These are phyloP conservation scores for Thalassoma bifasciatum DNA, from an alignment of 2,113 vertebrate genomes.

Conservation along the genomic window DNA sequence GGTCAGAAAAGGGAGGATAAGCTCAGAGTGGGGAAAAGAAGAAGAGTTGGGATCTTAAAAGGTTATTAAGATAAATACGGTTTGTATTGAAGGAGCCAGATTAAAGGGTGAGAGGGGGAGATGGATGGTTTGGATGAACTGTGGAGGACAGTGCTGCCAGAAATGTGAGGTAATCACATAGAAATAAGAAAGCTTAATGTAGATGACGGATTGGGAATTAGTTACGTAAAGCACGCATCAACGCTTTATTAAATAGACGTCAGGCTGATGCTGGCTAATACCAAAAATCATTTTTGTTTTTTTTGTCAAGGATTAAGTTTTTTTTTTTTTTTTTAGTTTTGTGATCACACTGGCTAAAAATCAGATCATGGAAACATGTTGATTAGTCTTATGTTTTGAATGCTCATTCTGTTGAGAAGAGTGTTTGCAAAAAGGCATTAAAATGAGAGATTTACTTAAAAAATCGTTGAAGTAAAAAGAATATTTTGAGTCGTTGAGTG, in stretches of 20 bases:
- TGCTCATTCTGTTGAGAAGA: too few species aligned
- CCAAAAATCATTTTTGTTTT: too few species aligned
- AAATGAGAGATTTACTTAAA: too few species aligned
- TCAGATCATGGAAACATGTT: too few species aligned
- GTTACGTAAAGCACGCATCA: slow-evolving; percentile 22
- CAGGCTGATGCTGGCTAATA: not conserved
- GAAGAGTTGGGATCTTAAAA: slow-evolving; percentile 27
- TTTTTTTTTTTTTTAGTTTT: too few species aligned
- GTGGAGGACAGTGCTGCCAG: slow-evolving; percentile 10
- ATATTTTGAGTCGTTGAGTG: too few species aligned
- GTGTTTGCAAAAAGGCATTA: too few species aligned
- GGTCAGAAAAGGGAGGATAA: slow-evolving; percentile 20
- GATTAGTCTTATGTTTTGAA: too few species aligned
- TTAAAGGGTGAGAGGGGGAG: slow-evolving; percentile 30
- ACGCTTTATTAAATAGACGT: not conserved
- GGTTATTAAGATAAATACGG: slow-evolving; percentile 17
- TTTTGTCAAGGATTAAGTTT: too few species aligned
- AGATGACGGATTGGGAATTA: slow-evolving; percentile 4
- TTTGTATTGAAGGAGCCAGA: slow-evolving; percentile 11
- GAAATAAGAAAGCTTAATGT: not conserved
- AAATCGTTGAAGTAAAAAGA: too few species aligned
- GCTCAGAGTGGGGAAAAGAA: not conserved
- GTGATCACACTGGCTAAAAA: too few species aligned
- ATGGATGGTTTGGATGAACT: slow-evolving; percentile 17
- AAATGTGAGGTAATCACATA: slow-evolving; percentile 21